Evolutionary conservation across 1,140 invertebrate species (phyloP).

Genomic region (Drosophila serrata): DNA sequence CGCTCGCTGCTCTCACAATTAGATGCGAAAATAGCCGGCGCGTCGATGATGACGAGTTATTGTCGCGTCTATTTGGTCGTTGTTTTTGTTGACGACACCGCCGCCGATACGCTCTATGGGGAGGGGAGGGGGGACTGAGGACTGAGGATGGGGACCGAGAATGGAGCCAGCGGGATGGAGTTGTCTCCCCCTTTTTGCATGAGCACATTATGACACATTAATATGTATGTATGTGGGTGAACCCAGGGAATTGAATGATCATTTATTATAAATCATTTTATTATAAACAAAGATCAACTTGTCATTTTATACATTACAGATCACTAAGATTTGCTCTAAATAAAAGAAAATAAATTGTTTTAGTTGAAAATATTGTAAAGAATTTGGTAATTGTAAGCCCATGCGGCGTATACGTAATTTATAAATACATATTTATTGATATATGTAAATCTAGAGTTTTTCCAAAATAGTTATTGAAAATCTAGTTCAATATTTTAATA

Average conservation of each 20-base stretch:
- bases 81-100: conserved; percentile 54
- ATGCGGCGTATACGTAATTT: conserved; percentile 5
- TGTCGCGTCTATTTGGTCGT: conserved; percentile 51
- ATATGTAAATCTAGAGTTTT: background rate
- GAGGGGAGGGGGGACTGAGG: too few relatives aligned
- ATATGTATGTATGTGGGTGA: conserved; percentile 16
- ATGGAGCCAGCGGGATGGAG: background rate
- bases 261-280: background rate
- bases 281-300: background rate
- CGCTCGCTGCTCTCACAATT: conserved; percentile 64
- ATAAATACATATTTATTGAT: too few relatives aligned
- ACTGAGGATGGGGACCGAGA: background rate
- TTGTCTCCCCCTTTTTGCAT: background rate
- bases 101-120: background rate
- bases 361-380: too few relatives aligned
- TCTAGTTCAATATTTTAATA: background rate
- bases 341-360: background rate
- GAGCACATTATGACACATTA: conserved; percentile 1
- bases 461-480: background rate
- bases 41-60: conserved; percentile 67
- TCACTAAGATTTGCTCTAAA: background rate
- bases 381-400: background rate
- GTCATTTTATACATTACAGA: background rate
- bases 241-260: background rate
- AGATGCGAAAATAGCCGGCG: conserved; percentile 68